Evolutionary conservation across 1,140 invertebrate species (phyloP), one percentile per base, ranked within the genome.

Genomic region (Euglossa dilemma): DNA sequence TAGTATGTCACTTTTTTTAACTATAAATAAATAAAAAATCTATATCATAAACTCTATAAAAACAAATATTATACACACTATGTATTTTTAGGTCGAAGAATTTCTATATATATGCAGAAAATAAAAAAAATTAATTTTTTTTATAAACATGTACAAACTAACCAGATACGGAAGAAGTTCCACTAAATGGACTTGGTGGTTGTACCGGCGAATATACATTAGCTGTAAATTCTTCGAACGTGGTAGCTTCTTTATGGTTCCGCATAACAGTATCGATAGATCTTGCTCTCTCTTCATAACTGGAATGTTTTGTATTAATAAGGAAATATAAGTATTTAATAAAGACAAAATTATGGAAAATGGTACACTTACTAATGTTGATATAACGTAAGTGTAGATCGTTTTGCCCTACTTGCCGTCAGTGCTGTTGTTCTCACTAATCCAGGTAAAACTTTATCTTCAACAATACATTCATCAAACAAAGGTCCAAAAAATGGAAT

Each of bases 401-500:
- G 96, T 92, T 99, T 98, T 3, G 98, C 97, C 83, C 98, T 96
- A 89, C 98, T 99, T 73, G 98, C 98, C 92, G 98, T 98, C 57
- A 99, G 96, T 20, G 98, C 98, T 23, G 98, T 98, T 20, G 97
- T 97, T 81, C 99, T 95, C 45, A 99, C 97, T 50, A 99, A 95
- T 43, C 97, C 97, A 11, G 99, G 97, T 72, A 99, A 92, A 88
- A 97, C 96, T 85, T 96, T 95, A 88, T 97, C 96, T 87, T 97
- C 96, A 56, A 99, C 96, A 64, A 99, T 97, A 83, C 97, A 97
- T 93, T 99, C 99, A 94, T 99, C 98, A 93, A 98, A 99, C 61
- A 99, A 94, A 12, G 99, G 98, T 9, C 99, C 99, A 95, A 99
- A 99, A 93, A 97, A 98, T 7, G 98, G 98, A 84, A 98, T 97